Percentiles rank a stretch among this genome's conserved stretches.
Evolutionary conservation across 2,797 vertebrate species (phyloP).

Genomic region (Sebastes itinus): DNA sequence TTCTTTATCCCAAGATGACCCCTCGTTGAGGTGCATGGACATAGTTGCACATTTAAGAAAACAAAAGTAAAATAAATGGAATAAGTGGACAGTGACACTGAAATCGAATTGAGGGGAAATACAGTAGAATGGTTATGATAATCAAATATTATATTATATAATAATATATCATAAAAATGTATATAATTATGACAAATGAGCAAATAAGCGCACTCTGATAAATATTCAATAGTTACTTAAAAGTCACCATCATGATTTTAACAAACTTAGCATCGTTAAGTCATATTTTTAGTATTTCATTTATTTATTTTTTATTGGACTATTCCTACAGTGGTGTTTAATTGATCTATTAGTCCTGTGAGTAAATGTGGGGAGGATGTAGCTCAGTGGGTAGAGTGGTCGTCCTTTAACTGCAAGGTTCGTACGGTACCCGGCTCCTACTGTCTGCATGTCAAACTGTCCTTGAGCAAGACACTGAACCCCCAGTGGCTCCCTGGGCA

Average conservation of each 20-base stretch:
- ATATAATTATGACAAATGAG: background rate
- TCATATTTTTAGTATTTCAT: background rate
- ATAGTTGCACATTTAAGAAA: background rate
- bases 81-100: background rate
- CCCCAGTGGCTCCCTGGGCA: too few relatives aligned
- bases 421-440: too few relatives aligned
- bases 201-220: background rate
- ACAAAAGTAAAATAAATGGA: background rate
- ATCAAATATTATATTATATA: background rate
- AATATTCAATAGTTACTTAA: background rate
- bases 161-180: background rate
- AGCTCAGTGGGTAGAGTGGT: background rate
- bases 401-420: accelerated
- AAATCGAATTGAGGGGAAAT: background rate
- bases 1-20: background rate
- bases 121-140: background rate
- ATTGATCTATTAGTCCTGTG: background rate
- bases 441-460: too few relatives aligned
- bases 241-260: background rate
- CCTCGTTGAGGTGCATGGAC: background rate
- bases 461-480: too few relatives aligned
- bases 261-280: background rate
- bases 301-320: background rate
- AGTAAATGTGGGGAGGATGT: background rate
- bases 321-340: background rate